A percentile compares a stretch with the other conserved stretches of the same genome.
Evolutionary conservation across 2,113 vertebrate species (phyloP).

Genomic region (Rhegmatorhina hoffmannsi): DNA sequence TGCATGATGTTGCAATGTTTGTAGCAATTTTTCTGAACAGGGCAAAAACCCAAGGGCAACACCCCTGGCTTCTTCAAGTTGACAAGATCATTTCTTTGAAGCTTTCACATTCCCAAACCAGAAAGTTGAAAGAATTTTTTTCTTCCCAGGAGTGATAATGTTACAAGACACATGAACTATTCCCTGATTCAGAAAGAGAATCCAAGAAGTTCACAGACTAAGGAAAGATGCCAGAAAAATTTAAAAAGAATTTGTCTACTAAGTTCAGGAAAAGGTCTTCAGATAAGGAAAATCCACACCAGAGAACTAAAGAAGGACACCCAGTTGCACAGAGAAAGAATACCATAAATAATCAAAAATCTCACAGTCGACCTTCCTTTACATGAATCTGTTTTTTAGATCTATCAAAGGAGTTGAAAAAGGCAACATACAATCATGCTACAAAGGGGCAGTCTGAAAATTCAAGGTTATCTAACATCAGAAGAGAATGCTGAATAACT

Average conservation of each 20-base stretch:
- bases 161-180: conserved; percentile 22
- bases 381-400: neutral
- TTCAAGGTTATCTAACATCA: neutral
- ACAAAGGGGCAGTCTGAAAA: neutral
- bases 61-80: neutral
- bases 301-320: neutral
- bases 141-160: neutral
- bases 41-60: neutral
- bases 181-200: conserved; percentile 26
- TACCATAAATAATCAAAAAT: neutral
- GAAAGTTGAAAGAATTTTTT: neutral
- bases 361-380: neutral
- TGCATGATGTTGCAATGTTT: conserved; percentile 7
- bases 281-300: conserved; percentile 39
- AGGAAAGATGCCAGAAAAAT: conserved; percentile 31
- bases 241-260: neutral
- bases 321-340: neutral
- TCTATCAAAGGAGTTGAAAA: neutral
- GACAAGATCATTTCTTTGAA: conserved; percentile 40
- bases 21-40: neutral
- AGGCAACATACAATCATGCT: neutral
- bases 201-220: conserved; percentile 1
- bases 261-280: conserved; percentile 47
- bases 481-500: neutral
- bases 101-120: conserved; percentile 1